phyloP scores from a whole-genome alignment of 2,888 invertebrate genomes.

The Orthosia gracilis region DNA sequence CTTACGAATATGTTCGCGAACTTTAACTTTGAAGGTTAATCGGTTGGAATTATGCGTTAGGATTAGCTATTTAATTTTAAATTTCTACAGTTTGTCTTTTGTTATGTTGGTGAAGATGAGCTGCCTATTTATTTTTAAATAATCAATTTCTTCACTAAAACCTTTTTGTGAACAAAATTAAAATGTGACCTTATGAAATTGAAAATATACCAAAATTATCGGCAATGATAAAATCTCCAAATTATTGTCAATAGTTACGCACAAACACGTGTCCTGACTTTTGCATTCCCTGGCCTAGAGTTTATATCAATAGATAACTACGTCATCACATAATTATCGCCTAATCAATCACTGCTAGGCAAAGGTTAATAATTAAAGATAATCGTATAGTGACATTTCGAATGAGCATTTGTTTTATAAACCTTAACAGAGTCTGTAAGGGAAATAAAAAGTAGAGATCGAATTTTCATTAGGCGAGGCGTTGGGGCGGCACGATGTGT shows the following conservation, averaged over 20 bases:
- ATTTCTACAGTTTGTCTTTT: no score
- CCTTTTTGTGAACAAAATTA: no score
- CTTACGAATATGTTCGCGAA: no score
- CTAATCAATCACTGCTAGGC: conserved; percentile 38
- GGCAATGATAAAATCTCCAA: conserved; percentile 10
- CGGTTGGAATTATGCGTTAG: no score
- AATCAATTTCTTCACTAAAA: no score
- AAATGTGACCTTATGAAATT: background rate
- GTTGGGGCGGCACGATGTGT: conserved; percentile 88
- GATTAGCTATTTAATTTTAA: no score
- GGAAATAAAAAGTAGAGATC: conserved; percentile 85
- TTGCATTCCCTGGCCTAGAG: background rate
- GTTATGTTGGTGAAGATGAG: no score
- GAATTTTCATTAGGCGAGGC: conserved; percentile 90
- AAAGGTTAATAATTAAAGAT: conserved; percentile 49
- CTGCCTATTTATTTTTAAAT: no score
- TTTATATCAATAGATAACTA: conserved; percentile 26
- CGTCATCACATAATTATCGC: conserved; percentile 44
- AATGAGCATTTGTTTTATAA: conserved; percentile 75
- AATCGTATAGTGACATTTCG: conserved; percentile 71
- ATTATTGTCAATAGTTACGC: background rate
- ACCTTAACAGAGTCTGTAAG: conserved; percentile 75
- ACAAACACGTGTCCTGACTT: background rate
- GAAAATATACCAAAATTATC: background rate
- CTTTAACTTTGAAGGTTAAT: no score